Evolutionary conservation across 2,888 invertebrate genomes (phyloP).

Genomic region (Halictus ligatus): DNA sequence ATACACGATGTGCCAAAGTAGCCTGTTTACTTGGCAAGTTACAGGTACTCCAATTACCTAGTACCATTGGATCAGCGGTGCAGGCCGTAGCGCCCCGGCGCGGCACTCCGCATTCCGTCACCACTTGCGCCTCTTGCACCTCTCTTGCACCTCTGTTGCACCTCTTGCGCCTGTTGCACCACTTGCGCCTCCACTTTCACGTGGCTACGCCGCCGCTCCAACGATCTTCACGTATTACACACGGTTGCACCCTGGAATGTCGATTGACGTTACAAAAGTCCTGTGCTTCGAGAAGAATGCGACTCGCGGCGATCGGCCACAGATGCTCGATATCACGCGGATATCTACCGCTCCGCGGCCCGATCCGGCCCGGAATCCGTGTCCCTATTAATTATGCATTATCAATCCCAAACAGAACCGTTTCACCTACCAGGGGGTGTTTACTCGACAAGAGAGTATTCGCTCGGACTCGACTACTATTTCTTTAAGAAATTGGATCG

Average conservation of each 20-base stretch:
- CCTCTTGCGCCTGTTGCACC: constrained; percentile 6
- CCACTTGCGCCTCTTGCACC: constrained; percentile 18
- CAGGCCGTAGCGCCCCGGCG: constrained; percentile 48
- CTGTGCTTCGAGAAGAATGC: constrained; percentile 30
- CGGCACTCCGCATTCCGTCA: constrained; percentile 67
- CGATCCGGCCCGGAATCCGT: not conserved
- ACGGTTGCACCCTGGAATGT: constrained; percentile 64
- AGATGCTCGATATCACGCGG: constrained; percentile 31
- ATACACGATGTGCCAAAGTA: constrained; percentile 3
- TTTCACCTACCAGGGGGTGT: too few relatives aligned
- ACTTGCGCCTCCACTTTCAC: constrained; percentile 66
- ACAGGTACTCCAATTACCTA: constrained; percentile 64
- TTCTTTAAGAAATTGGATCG: too few relatives aligned
- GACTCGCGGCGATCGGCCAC: constrained; percentile 10
- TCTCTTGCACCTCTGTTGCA: not conserved
- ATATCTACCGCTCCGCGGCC: not conserved
- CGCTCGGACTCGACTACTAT: too few relatives aligned
- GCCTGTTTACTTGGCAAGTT: constrained; percentile 10
- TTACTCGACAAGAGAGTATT: too few relatives aligned
- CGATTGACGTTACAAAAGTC: constrained; percentile 62
- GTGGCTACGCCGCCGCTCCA: constrained; percentile 47
- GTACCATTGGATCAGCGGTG: constrained; percentile 57
- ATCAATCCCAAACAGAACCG: too few relatives aligned
- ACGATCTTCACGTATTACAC: constrained; percentile 67
- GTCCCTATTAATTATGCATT: too few relatives aligned